Conservation (phyloP, 1,140 invertebrate species). For the Trichonephila clavata region DNA sequence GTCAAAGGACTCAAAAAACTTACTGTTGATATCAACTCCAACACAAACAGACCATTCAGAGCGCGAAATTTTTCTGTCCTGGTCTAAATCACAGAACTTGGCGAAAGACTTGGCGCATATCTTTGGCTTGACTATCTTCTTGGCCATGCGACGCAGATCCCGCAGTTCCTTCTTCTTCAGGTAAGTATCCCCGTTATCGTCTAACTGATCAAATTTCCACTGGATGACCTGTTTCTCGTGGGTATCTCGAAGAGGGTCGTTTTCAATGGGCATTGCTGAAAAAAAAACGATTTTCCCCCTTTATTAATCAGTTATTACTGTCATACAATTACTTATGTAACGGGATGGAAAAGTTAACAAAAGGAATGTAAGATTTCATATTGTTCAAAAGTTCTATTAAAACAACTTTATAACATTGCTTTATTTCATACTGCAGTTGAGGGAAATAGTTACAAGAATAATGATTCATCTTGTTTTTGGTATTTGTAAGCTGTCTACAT, state of each 20-base stretch:
- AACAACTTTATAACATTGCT: no score
- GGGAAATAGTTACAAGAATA: no score
- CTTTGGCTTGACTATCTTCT: slow-evolving; percentile 92
- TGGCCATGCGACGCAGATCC: slow-evolving; percentile 89
- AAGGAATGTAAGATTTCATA: no score
- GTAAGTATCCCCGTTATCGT: slow-evolving; percentile 87
- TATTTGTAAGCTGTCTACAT: no score
- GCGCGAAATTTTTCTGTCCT: slow-evolving; percentile 87
- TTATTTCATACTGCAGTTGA: no score
- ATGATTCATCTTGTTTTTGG: no score
- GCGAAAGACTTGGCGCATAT: slow-evolving; percentile 94
- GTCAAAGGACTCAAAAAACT: slow-evolving; percentile 78
- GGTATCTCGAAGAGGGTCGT: slow-evolving; percentile 54
- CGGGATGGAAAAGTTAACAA: no score
- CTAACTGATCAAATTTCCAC: slow-evolving; percentile 93
- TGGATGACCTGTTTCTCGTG: slow-evolving; percentile 82
- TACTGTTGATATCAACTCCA: slow-evolving; percentile 85
- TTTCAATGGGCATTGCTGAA: neutral
- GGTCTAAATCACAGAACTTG: slow-evolving; percentile 90
- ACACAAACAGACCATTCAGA: slow-evolving; percentile 92
- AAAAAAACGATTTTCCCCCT: no score
- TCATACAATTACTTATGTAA: neutral
- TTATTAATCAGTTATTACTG: no score
- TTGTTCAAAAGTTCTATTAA: no score
- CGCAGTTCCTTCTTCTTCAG: slow-evolving; percentile 90